Percentiles rank a stretch among this genome's conserved stretches.
Evolutionary conservation across 2,888 invertebrate species (phyloP).

Genomic region (Artemia sinica): DNA sequence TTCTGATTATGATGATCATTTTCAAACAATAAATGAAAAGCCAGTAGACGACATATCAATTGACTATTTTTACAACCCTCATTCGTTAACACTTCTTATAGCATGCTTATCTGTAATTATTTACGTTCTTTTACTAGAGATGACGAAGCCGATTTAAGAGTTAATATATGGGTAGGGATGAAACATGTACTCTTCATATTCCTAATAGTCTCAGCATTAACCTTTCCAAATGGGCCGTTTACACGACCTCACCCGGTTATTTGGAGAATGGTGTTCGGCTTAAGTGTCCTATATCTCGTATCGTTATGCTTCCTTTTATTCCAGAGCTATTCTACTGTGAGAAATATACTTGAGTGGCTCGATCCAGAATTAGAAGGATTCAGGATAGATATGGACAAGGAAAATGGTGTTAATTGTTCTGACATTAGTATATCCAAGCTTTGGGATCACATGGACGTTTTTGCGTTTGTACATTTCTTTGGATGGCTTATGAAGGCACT

Average conservation of each 20-base stretch:
- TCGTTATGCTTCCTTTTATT: conserved; percentile 70
- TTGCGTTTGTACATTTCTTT: conserved; percentile 87
- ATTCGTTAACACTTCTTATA: conserved; percentile 81
- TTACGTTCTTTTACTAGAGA: conserved; percentile 91
- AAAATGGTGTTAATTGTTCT: conserved; percentile 95
- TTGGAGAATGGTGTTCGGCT: conserved; percentile 91
- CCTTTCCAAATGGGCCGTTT: conserved; percentile 98
- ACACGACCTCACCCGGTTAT: conserved; percentile 93
- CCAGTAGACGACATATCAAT: conserved; percentile 93
- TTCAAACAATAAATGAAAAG: conserved; percentile 69
- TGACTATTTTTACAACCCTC: conserved; percentile 92
- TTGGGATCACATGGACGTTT: conserved; percentile 86
- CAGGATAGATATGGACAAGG: conserved; percentile 85
- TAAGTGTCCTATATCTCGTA: conserved; percentile 70
- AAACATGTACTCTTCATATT: conserved; percentile 89
- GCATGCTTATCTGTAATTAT: conserved; percentile 71
- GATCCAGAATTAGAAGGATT: conserved; percentile 77
- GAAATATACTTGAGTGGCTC: conserved; percentile 79
- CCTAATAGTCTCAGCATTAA: conserved; percentile 80
- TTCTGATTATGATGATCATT: conserved; percentile 40
- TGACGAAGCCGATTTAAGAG: conserved; percentile 58
- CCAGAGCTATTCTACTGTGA: conserved; percentile 82
- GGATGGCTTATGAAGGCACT: conserved; percentile 97
- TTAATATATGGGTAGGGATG: conserved; percentile 85
- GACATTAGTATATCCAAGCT: conserved; percentile 69